A percentile compares a stretch with the other conserved stretches of the same genome.
phyloP scores from a whole-genome alignment of 2,113 vertebrate genomes.

The Toxotes chatareus region DNA sequence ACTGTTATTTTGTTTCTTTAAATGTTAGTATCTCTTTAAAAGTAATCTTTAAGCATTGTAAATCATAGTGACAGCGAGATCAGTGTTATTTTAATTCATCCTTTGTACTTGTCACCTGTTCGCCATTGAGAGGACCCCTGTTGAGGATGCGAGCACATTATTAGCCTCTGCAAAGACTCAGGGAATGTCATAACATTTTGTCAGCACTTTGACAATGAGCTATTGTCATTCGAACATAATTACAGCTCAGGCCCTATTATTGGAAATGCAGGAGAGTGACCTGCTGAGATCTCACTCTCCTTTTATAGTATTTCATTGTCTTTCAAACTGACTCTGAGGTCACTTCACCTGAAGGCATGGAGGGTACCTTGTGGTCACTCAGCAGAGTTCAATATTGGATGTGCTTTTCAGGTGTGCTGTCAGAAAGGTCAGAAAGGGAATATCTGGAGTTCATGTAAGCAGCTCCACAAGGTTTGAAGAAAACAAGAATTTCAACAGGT shows the following conservation, averaged over 20 bases:
- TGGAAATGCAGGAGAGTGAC: slow-evolving; percentile 60
- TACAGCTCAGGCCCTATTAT: slow-evolving; percentile 60
- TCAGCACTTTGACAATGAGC: slow-evolving; percentile 69
- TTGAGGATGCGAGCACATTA: slow-evolving; percentile 29
- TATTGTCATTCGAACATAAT: slow-evolving; percentile 77
- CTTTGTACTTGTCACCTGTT: slow-evolving; percentile 33
- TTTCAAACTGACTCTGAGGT: slow-evolving; percentile 62
- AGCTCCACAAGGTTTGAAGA: neutral
- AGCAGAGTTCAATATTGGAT: slow-evolving; percentile 62
- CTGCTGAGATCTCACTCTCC: slow-evolving; percentile 60
- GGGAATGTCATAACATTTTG: slow-evolving; percentile 63
- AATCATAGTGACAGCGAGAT: neutral
- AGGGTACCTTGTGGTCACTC: slow-evolving; percentile 65
- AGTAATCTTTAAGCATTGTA: neutral
- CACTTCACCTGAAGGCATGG: slow-evolving; percentile 71
- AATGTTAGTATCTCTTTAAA: neutral
- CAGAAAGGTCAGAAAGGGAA: slow-evolving; percentile 14
- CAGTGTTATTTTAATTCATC: slow-evolving; percentile 19
- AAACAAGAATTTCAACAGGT: neutral
- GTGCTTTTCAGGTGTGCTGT: slow-evolving; percentile 36
- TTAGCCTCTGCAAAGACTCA: slow-evolving; percentile 34
- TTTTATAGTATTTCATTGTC: slow-evolving; percentile 73
- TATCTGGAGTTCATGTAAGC: neutral
- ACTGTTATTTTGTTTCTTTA: neutral
- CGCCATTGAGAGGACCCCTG: slow-evolving; percentile 23